phyloP scores from a whole-genome alignment of 2,113 vertebrate genomes.

The Gymnogyps californianus region DNA sequence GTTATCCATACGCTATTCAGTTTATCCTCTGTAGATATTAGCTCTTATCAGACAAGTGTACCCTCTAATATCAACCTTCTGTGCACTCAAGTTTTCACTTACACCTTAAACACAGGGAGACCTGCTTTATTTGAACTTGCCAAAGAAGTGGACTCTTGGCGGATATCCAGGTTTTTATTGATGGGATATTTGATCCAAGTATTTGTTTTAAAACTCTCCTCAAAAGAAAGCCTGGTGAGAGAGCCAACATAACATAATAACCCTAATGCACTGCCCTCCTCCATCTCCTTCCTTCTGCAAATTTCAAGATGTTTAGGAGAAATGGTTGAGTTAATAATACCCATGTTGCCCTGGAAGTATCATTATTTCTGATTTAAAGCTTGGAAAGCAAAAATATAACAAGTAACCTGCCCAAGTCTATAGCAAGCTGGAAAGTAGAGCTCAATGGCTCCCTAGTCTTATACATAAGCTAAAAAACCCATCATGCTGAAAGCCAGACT shows the following conservation, averaged over 20 bases:
- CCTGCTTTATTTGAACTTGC: not conserved
- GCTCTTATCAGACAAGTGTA: not conserved
- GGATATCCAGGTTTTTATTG: constrained; percentile 11
- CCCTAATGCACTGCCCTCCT: not conserved
- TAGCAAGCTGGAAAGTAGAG: not conserved
- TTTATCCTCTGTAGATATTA: not conserved
- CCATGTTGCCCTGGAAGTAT: not conserved
- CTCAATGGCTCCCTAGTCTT: not conserved
- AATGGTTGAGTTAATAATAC: not conserved
- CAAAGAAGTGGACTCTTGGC: not conserved
- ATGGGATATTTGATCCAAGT: not conserved
- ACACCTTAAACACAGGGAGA: not conserved
- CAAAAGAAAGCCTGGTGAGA: not conserved
- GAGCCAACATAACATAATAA: not conserved
- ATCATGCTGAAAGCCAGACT: not conserved
- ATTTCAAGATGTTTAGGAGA: not conserved
- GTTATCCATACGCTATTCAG: not conserved
- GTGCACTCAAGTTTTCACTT: not conserved
- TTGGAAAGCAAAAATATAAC: not conserved
- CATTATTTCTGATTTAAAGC: not conserved
- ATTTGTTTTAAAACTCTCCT: constrained; percentile 9
- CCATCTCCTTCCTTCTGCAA: not conserved
- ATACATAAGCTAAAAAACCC: not conserved
- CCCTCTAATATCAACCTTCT: not conserved
- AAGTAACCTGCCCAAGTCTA: not conserved